Percentiles rank a stretch among this genome's conserved stretches.
phyloP scores from a whole-genome alignment of 2,797 vertebrate genomes.

The Perodicticus potto region DNA sequence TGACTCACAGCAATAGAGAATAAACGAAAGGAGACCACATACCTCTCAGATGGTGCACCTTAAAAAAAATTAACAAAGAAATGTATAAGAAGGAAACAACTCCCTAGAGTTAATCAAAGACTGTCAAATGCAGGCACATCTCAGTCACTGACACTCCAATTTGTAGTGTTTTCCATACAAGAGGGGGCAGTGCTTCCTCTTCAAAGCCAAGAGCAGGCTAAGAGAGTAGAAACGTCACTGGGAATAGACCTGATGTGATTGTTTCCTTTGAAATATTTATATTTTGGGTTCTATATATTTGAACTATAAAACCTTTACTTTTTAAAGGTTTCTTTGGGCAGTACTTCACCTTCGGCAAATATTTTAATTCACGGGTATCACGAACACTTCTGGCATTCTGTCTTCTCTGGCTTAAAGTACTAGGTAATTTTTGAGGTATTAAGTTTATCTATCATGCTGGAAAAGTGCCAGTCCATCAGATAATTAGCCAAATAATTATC shows the following conservation, averaged over 20 bases:
- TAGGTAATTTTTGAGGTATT: conserved; percentile 27
- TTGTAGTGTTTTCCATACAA: conserved; percentile 55
- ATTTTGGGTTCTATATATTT: conserved; percentile 27
- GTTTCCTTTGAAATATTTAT: conserved; percentile 20
- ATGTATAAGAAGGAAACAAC: not conserved
- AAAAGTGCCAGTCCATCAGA: conserved; percentile 10
- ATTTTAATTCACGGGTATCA: conserved; percentile 11
- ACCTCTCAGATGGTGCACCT: too few relatives aligned
- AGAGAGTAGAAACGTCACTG: not conserved
- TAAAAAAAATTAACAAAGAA: not conserved
- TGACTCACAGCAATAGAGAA: too few relatives aligned
- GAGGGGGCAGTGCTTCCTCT: not conserved
- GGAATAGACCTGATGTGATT: not conserved
- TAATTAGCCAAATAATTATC: not conserved
- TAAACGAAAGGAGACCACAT: too few relatives aligned
- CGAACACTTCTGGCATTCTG: not conserved
- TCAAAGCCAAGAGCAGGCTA: not conserved
- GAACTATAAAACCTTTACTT: conserved; percentile 37
- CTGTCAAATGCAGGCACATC: not conserved
- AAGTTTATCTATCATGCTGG: not conserved
- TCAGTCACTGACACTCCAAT: not conserved
- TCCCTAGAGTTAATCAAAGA: not conserved
- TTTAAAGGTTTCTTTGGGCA: conserved; percentile 43
- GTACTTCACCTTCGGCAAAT: not conserved
- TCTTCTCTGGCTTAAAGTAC: not conserved